A percentile compares a stretch with the other conserved stretches of the same genome.
Conservation (phyloP, 2,888 invertebrate genomes). For the Balanococcus diminutus region DNA sequence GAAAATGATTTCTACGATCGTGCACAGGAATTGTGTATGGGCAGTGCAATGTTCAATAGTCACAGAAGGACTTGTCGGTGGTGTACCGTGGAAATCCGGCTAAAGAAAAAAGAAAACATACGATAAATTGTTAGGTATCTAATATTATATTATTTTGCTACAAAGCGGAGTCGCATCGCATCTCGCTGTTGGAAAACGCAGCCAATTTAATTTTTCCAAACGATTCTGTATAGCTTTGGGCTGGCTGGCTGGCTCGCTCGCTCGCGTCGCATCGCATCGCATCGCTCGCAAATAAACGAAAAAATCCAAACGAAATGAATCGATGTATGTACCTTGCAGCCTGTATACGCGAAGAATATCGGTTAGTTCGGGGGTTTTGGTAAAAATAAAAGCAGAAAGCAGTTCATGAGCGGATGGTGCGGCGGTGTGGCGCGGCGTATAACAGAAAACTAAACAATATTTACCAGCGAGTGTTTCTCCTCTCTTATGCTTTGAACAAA, state of each 20-base stretch:
- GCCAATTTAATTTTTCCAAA: background rate
- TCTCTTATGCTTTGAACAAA: background rate
- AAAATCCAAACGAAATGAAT: background rate
- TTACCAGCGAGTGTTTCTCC: background rate
- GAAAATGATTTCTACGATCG: no score
- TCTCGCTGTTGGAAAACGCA: background rate
- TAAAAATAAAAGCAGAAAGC: background rate
- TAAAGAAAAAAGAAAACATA: background rate
- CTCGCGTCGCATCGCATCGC: background rate
- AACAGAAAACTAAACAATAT: slow-evolving; percentile 16
- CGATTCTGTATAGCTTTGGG: background rate
- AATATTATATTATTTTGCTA: background rate
- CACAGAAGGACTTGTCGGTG: no score
- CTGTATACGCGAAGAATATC: background rate
- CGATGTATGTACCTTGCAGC: background rate
- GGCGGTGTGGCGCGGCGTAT: background rate
- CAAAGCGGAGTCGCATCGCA: background rate
- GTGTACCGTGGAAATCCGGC: background rate
- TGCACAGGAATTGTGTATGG: no score
- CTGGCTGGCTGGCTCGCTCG: background rate
- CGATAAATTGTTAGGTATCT: background rate
- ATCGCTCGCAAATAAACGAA: background rate
- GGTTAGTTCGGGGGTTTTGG: no score
- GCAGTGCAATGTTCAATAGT: no score
- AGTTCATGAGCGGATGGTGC: no score